Evolutionary conservation across 92 coral and sea anemone genomes (phyloP).

Genomic region (Palythoa caribaeorum): DNA sequence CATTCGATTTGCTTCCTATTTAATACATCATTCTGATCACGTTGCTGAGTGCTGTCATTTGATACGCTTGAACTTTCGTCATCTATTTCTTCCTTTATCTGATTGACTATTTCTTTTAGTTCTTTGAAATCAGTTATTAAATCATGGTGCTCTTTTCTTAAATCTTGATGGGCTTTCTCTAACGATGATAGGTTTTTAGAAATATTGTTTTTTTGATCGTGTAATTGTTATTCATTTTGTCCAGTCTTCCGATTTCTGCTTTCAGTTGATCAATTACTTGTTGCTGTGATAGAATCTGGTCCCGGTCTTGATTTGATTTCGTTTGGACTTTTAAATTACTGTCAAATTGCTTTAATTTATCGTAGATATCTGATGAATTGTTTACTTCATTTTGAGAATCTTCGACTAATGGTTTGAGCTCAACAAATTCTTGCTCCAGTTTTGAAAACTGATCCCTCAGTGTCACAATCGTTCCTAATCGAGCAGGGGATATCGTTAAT

Average conservation of each 20-base stretch:
- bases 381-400: neutral
- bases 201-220: conserved; percentile 18
- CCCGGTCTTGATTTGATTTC: no score
- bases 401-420: conserved; percentile 13
- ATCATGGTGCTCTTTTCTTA: no score
- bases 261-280: conserved; percentile 14
- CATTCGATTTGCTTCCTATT: no score
- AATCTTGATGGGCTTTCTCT: neutral
- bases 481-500: conserved; percentile 23
- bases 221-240: conserved; percentile 7
- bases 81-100: no score
- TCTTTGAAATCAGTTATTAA: no score
- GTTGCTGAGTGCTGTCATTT: no score
- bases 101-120: no score
- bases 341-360: conserved; percentile 30
- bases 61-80: no score
- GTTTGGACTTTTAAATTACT: conserved; percentile 4
- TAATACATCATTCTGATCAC: no score
- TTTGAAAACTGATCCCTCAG: conserved; percentile 20
- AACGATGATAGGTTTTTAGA: conserved; percentile 14
- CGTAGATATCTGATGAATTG: conserved; percentile 14
- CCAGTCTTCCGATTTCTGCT: neutral
- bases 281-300: no score
- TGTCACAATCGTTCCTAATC: conserved; percentile 7
- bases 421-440: conserved; percentile 32